Evolutionary conservation across 2,113 vertebrate species (phyloP), one percentile per base, ranked within the genome.

Genomic region (Piaya cayana): DNA sequence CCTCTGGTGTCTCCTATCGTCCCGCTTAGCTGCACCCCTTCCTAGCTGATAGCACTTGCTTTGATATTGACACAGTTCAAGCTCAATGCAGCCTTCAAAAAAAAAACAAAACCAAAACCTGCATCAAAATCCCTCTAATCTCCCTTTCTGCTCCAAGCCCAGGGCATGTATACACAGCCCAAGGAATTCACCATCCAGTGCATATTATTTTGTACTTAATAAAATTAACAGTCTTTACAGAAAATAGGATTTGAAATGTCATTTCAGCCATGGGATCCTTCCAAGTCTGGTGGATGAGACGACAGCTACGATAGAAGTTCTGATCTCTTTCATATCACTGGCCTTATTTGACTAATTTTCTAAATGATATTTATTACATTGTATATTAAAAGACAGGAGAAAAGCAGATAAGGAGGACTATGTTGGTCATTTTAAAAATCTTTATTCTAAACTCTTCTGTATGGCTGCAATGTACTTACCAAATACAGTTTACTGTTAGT

Each of bases 31-130:
- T 74, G 70, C 79, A 37, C 4, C 32, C 34, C 58, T 90, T 79
- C 69, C 21, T 15, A 94, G 81, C 45, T 75, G 86, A 70, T 86
- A 94, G 55, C 45, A 56, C 52, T 92, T 86, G 60, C 91, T 94
- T 95, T 97, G 92, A 97, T 96, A 95, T 52, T 82, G 86, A 91
- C 72, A 90, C 34, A 88, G 79, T 42, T 96, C 64, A 89, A 50
- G 21, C 25, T 93, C 37, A 63, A 50, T 81, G 84, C 60, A 47
- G 42, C 63, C 87, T 92, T 96, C 92, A 97, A 95, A 96, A 86
- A 59, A 39, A 39, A 39, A 12, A 39, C n/a, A n/a, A n/a, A n/a
- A n/a, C n/a, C n/a, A 86, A 94, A 92, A 65, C 0, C 14, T 20
- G 16, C 69, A 82, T 25, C 53, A 89, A 80, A 77, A 87, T 78